A percentile compares a stretch with the other conserved stretches of the same genome.
Evolutionary conservation across 1,140 invertebrate species (phyloP).

Genomic region (Subanguina moxae): DNA sequence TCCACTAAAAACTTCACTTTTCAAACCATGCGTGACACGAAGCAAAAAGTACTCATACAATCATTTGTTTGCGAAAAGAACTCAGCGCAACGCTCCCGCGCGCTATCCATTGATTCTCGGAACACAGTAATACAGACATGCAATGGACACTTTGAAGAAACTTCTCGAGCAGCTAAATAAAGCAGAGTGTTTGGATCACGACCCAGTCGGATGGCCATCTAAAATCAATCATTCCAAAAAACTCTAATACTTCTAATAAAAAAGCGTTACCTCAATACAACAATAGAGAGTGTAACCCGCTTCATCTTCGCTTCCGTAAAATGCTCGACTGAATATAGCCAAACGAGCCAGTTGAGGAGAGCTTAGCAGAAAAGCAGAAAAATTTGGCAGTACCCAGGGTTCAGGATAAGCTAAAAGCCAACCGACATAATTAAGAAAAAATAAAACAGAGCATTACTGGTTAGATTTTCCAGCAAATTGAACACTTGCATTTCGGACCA

Average conservation of each 20-base stretch:
- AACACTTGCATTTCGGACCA: conserved; percentile 26
- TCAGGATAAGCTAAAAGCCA: conserved; percentile 30
- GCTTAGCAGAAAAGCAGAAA: conserved; percentile 23
- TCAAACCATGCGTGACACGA: neutral
- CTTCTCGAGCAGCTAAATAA: conserved; percentile 2
- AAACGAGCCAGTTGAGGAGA: conserved; percentile 19
- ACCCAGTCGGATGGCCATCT: conserved; percentile 5
- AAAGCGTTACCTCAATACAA: conserved; percentile 24
- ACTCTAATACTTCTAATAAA: neutral
- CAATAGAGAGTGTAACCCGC: conserved; percentile 24
- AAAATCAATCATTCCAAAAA: neutral
- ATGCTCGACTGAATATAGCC: conserved; percentile 17
- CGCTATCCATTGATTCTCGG: neutral
- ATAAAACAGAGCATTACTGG: conserved; percentile 17
- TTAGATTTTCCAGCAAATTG: conserved; percentile 26
- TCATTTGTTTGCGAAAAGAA: neutral
- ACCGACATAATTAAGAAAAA: neutral
- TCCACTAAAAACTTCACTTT: conserved; percentile 2
- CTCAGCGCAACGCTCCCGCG: neutral
- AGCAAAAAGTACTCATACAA: neutral
- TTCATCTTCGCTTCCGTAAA: conserved; percentile 13
- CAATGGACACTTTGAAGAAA: neutral
- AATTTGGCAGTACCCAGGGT: conserved; percentile 31
- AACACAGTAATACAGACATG: conserved; percentile 2
- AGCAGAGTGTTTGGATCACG: neutral